A percentile compares a stretch with the other conserved stretches of the same genome.
phyloP scores from a whole-genome alignment of 2,797 vertebrate species.

The Eleutherodactylus coqui region DNA sequence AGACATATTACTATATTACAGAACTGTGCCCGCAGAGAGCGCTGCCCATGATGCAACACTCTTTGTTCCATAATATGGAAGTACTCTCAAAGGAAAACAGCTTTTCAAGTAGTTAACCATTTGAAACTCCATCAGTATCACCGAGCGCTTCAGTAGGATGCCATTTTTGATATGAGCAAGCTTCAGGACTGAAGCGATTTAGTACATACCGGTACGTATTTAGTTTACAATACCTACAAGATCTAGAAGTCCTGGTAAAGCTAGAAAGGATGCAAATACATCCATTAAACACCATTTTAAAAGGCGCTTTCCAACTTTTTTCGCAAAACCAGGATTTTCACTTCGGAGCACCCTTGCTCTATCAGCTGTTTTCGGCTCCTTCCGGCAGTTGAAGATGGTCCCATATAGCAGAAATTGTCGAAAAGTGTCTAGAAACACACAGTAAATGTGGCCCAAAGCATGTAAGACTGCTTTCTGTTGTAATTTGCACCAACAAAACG shows the following conservation, averaged over 20 bases:
- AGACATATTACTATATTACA: background rate
- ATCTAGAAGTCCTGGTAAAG: background rate
- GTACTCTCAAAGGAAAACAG: constrained; percentile 28
- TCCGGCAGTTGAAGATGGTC: too few species aligned
- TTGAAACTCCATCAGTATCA: background rate
- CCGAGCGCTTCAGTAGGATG: background rate
- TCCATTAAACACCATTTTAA: background rate
- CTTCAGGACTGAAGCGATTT: background rate
- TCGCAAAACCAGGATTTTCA: too few species aligned
- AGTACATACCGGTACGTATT: too few species aligned
- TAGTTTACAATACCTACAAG: background rate
- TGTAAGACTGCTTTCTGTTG: too few species aligned
- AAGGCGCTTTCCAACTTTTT: too few species aligned
- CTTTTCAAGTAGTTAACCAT: constrained; percentile 1
- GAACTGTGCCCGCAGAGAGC: background rate
- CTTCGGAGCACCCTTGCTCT: too few species aligned
- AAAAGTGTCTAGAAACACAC: too few species aligned
- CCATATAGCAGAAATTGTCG: too few species aligned
- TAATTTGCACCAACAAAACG: too few species aligned
- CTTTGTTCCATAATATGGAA: constrained; percentile 10
- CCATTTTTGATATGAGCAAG: background rate
- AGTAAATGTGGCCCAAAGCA: too few species aligned
- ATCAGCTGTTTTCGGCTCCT: too few species aligned
- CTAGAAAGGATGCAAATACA: background rate
- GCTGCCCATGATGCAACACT: constrained; percentile 33